These are phyloP conservation scores for Pongo abelii DNA, from an alignment of 2,113 vertebrate genomes.

Conservation along the genomic window DNA sequence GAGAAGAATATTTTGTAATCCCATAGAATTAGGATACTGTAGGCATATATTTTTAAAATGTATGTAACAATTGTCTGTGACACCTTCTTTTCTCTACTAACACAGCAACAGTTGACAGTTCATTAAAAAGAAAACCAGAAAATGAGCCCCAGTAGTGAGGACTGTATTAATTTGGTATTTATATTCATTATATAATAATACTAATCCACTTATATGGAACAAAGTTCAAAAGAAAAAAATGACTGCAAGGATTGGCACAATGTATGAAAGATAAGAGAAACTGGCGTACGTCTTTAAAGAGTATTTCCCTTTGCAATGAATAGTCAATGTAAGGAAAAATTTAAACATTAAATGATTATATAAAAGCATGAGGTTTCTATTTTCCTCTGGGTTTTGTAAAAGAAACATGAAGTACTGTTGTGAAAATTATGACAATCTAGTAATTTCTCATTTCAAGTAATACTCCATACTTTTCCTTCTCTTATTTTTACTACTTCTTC, in stretches of 20 bases:
- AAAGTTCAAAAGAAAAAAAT: conserved; percentile 17
- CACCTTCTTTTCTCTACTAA: not conserved
- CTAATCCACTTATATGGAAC: conserved; percentile 9
- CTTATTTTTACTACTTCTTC: not conserved
- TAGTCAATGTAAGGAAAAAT: not conserved
- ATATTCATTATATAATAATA: not conserved
- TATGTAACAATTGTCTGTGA: not conserved
- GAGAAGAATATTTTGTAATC: not conserved
- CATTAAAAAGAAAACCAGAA: conserved; percentile 9
- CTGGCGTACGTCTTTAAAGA: not conserved
- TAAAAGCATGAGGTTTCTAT: not conserved
- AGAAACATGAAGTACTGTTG: not conserved
- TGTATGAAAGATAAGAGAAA: not conserved
- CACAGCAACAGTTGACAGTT: not conserved
- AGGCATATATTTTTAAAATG: not conserved
- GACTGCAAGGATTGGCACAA: not conserved
- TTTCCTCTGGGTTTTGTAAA: not conserved
- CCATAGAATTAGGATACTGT: not conserved
- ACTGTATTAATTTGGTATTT: conserved; percentile 5
- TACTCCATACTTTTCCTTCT: not conserved
- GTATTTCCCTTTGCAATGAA: not conserved
- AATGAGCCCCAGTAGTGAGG: not conserved
- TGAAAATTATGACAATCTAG: not conserved
- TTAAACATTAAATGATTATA: not conserved
- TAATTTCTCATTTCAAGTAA: not conserved